phyloP scores from a whole-genome alignment of 2,797 vertebrate species.

The Holocentrus rufus region DNA sequence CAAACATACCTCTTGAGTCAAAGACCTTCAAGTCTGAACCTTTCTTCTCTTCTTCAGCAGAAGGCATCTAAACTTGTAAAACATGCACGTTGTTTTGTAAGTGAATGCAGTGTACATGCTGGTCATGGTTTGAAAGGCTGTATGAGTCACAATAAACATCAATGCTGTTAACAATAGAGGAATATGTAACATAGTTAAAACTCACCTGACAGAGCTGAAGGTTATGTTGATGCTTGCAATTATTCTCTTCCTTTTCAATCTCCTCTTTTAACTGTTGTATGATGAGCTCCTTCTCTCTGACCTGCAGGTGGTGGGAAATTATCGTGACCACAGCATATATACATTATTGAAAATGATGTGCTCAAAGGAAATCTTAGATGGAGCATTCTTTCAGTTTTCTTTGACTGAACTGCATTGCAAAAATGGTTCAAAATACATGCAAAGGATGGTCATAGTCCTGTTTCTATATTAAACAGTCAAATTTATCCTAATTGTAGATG shows the following conservation, averaged over 20 bases:
- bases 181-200: background rate
- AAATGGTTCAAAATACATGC: no score
- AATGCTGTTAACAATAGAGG: constrained; percentile 19
- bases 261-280: constrained; percentile 56
- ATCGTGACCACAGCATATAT: background rate
- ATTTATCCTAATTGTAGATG: no score
- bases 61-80: constrained; percentile 2
- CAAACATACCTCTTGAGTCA: background rate
- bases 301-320: constrained; percentile 27
- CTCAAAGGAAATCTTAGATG: background rate
- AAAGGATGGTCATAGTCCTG: no score
- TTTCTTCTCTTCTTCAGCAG: background rate
- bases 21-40: background rate
- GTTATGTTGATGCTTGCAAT: constrained; percentile 61
- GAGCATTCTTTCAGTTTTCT: background rate
- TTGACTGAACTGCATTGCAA: no score
- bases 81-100: no score
- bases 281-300: constrained; percentile 58
- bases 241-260: constrained; percentile 52
- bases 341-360: background rate
- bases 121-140: constrained; percentile 10
- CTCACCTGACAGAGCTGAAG: constrained; percentile 62
- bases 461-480: no score
- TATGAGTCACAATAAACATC: constrained; percentile 13
- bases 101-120: background rate